Percentiles rank a stretch among this genome's conserved stretches.
phyloP scores from a whole-genome alignment of 2,888 invertebrate genomes.

The Crossocerus cetratus region DNA sequence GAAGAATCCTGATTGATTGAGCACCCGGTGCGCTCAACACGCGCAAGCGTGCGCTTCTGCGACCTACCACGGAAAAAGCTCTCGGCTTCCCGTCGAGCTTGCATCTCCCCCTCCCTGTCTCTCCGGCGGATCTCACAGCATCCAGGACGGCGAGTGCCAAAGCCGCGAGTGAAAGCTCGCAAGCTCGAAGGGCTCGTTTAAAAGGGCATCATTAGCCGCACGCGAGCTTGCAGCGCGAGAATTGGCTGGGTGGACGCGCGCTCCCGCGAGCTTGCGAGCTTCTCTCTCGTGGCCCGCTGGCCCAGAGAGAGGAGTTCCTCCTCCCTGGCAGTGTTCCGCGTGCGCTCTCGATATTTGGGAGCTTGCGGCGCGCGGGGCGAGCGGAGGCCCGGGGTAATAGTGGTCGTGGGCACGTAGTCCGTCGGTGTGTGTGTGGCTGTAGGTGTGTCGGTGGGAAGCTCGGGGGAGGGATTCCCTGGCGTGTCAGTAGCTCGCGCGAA shows the following conservation, averaged over 20 bases:
- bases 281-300: constrained; percentile 5
- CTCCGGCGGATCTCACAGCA: neutral
- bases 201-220: no score
- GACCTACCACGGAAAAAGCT: constrained; percentile 19
- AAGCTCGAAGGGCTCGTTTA: no score
- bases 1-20: no score
- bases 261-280: no score
- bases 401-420: no score
- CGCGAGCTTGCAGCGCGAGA: no score
- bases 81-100: no score
- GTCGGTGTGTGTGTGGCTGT: no score
- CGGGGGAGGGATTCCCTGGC: constrained; percentile 9
- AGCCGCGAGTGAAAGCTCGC: no score
- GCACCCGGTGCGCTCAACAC: constrained; percentile 40
- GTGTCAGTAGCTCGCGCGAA: constrained; percentile 61
- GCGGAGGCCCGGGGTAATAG: no score
- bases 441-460: neutral
- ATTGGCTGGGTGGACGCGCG: no score
- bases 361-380: constrained; percentile 31
- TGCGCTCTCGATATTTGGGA: constrained; percentile 18
- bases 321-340: constrained; percentile 17
- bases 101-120: constrained; percentile 4
- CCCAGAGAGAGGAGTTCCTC: neutral
- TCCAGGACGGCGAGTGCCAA: no score
- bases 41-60: constrained; percentile 56